Evolutionary conservation across 2,113 vertebrate genomes (phyloP).

Genomic region (Rhabdomys dilectus): DNA sequence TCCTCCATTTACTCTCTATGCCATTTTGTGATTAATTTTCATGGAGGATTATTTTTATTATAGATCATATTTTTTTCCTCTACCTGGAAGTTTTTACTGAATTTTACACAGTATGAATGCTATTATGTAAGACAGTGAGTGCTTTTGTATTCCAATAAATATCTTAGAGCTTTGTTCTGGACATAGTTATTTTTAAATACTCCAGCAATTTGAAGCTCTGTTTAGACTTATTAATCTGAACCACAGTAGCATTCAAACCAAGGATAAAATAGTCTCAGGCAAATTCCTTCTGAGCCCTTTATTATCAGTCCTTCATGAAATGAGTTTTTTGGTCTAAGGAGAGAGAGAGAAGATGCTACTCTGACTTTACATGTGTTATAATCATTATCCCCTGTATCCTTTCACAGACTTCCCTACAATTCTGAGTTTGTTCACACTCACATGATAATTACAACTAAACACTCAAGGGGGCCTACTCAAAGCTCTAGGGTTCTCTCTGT

Average conservation of each 20-base stretch:
- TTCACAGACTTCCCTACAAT: neutral
- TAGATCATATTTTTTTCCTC: neutral
- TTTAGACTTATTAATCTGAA: neutral
- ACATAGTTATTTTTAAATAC: neutral
- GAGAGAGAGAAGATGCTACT: neutral
- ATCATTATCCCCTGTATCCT: neutral
- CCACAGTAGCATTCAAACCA: neutral
- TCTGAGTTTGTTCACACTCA: neutral
- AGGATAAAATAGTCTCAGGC: neutral
- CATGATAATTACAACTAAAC: too few relatives aligned
- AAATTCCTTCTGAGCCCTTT: neutral
- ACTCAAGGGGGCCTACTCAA: neutral
- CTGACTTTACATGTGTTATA: neutral
- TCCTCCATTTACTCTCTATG: neutral
- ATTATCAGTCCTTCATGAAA: neutral
- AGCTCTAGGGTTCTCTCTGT: neutral
- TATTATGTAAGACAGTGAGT: neutral
- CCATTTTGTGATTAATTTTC: neutral
- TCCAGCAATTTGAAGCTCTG: neutral
- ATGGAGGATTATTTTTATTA: neutral
- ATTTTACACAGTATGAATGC: neutral
- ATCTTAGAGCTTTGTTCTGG: neutral
- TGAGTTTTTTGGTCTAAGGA: neutral
- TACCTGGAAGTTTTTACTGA: neutral
- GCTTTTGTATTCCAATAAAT: neutral